Percentiles rank a stretch among this genome's conserved stretches.
These are phyloP conservation scores for Heliconius ismenius DNA, from an alignment of 2,888 invertebrate species.

Conservation along the genomic window DNA sequence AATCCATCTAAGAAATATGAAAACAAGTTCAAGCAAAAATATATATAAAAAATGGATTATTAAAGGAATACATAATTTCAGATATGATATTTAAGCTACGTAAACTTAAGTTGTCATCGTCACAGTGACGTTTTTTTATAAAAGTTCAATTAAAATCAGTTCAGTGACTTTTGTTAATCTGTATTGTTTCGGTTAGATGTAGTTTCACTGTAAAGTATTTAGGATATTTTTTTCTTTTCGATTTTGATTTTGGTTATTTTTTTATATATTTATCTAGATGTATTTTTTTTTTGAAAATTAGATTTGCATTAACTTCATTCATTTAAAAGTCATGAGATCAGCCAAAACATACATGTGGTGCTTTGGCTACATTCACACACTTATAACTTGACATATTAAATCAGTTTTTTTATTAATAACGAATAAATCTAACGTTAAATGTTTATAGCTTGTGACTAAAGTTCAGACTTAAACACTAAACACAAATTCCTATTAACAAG, in stretches of 20 bases:
- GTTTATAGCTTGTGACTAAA: constrained; percentile 24
- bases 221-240: constrained; percentile 4
- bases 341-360: constrained; percentile 27
- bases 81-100: not conserved
- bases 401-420: not conserved
- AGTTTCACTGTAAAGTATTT: constrained; percentile 21
- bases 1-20: not conserved
- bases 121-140: not conserved
- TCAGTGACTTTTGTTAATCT: constrained; percentile 2
- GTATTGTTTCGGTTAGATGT: constrained; percentile 8
- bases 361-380: constrained; percentile 33
- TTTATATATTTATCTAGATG: constrained; percentile 18
- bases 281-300: not conserved
- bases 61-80: not conserved
- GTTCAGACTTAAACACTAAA: constrained; percentile 61
- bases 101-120: not conserved
- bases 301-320: constrained; percentile 18
- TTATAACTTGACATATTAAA: constrained; percentile 13
- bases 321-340: constrained; percentile 22
- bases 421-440: constrained; percentile 1
- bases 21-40: not conserved
- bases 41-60: not conserved
- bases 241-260: constrained; percentile 13
- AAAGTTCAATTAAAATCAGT: constrained; percentile 1
- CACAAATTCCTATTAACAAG: constrained; percentile 80